phyloP scores from a whole-genome alignment of 2,113 vertebrate species.

The Sus scrofa region T2T-Sscrofa CM000824.6:76466001-76466500 shows the following conservation, averaged over 20 bases:
- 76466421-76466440: too few relatives aligned
- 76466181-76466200: background rate
- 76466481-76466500: too few relatives aligned
- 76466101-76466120: background rate
- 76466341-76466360: background rate
- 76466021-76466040: constrained; percentile 7
- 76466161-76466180: background rate
- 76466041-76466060: background rate
- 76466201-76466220: background rate
- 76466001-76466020: background rate
- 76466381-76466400: background rate
- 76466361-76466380: background rate
- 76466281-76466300: background rate
- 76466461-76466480: too few relatives aligned
- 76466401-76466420: background rate
- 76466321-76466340: background rate
- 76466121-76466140: background rate
- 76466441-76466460: too few relatives aligned
- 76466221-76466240: background rate
- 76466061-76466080: background rate
- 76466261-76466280: background rate
- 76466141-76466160: background rate
- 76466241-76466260: constrained; percentile 18
- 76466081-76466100: background rate
- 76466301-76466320: background rate